phyloP scores from a whole-genome alignment of 2,113 vertebrate species.

The Nansenia antarctica region DNA sequence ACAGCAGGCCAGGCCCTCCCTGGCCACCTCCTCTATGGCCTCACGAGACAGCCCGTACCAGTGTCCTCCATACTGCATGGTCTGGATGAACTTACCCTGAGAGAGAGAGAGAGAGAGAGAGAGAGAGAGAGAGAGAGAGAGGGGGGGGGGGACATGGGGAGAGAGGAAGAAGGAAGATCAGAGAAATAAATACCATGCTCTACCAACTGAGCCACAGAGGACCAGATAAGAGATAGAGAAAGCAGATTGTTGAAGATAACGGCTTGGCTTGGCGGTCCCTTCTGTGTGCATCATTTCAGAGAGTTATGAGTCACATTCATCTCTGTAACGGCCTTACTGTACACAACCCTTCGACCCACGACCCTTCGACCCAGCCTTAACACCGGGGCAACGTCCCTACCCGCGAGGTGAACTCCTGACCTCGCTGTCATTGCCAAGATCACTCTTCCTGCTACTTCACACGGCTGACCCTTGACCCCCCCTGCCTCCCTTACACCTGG shows the following conservation, averaged over 20 bases:
- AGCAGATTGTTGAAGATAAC: too few species aligned
- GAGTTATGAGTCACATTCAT: conserved; percentile 16
- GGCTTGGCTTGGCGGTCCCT: too few species aligned
- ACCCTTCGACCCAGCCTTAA: conserved; percentile 44
- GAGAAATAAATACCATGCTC: conserved; percentile 1
- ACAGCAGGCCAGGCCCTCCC: conserved; percentile 88
- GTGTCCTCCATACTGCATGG: conserved; percentile 77
- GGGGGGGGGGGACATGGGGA: not conserved
- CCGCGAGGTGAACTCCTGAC: conserved; percentile 52
- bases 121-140: not conserved
- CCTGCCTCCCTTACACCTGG: conserved; percentile 26
- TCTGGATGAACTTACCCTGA: conserved; percentile 89
- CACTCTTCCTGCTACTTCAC: conserved; percentile 35
- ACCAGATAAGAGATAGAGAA: too few species aligned
- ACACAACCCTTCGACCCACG: not conserved
- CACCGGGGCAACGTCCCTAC: conserved; percentile 34
- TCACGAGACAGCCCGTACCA: conserved; percentile 84
- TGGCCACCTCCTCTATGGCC: conserved; percentile 85
- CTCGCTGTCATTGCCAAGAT: conserved; percentile 10
- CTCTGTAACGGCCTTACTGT: conserved; percentile 16
- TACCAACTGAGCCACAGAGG: too few species aligned
- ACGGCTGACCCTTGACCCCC: conserved; percentile 48
- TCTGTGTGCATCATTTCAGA: conserved; percentile 8
- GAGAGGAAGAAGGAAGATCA: not conserved
- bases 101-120: conserved; percentile 1